These are phyloP conservation scores for Odocoileus hemionus DNA, from an alignment of 2,113 vertebrate species.

Conservation along the genomic window DNA sequence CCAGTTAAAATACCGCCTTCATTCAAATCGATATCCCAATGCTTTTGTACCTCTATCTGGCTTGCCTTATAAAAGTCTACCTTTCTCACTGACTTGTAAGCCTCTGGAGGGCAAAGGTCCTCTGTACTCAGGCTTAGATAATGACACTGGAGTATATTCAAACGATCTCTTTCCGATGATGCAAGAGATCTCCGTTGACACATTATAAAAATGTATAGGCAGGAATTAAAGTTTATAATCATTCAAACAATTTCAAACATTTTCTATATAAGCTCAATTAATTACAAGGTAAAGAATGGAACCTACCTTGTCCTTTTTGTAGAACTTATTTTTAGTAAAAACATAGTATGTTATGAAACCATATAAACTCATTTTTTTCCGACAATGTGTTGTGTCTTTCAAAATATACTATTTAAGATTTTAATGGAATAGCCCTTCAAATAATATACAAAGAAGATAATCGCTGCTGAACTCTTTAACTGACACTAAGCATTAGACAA, in stretches of 20 bases:
- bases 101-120: background rate
- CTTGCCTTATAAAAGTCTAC: background rate
- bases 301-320: background rate
- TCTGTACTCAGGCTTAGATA: background rate
- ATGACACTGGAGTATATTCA: background rate
- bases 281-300: background rate
- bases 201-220: background rate
- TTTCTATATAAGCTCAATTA: background rate
- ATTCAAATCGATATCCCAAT: background rate
- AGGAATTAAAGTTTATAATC: background rate
- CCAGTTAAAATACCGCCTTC: background rate
- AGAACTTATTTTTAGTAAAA: background rate
- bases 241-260: background rate
- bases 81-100: background rate
- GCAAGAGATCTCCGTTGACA: background rate
- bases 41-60: background rate
- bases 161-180: background rate
- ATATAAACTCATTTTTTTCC: background rate
- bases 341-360: background rate
- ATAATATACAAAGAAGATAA: background rate
- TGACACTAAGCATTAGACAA: background rate
- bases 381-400: background rate
- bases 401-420: background rate
- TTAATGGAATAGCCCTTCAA: background rate
- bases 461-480: background rate